Evolutionary conservation across 2,797 vertebrate species (phyloP).

Genomic region (Tenualosa thibaudeaui): DNA sequence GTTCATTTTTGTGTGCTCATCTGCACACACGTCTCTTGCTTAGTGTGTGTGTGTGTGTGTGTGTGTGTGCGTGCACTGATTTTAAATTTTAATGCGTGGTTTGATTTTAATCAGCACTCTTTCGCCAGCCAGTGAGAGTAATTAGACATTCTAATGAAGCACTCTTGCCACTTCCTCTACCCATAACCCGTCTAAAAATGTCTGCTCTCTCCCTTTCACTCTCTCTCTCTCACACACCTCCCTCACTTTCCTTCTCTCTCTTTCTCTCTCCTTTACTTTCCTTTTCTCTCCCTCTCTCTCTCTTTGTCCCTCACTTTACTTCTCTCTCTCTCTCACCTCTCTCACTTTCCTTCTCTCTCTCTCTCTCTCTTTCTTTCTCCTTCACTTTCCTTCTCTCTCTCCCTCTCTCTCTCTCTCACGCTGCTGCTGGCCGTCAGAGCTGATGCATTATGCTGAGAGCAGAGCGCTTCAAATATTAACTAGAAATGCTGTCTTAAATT

Average conservation of each 20-base stretch:
- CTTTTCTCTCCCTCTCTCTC: not conserved
- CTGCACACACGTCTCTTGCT: not conserved
- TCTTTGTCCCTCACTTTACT: not conserved
- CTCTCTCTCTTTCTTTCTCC: not conserved
- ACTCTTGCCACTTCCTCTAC: conserved; percentile 68
- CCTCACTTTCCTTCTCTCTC: not conserved
- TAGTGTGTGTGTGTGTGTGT: not conserved
- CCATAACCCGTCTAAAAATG: conserved; percentile 70
- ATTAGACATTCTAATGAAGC: conserved; percentile 82
- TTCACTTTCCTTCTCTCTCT: not conserved
- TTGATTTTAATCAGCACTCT: conserved; percentile 75
- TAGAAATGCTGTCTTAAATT: conserved; percentile 72
- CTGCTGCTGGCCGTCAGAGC: conserved; percentile 63
- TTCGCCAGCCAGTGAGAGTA: conserved; percentile 63
- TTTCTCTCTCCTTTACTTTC: conserved; percentile 41
- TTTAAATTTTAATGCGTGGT: conserved; percentile 70
- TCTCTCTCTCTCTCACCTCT: not conserved
- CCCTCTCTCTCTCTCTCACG: conserved; percentile 14
- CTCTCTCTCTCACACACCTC: not conserved
- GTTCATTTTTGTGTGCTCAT: not conserved
- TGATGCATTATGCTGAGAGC: conserved; percentile 71
- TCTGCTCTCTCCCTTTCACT: conserved; percentile 56
- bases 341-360: not conserved
- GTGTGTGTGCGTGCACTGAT: conserved; percentile 41
- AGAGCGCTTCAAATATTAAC: conserved; percentile 79